Conservation (phyloP, 2,888 invertebrate species). For the Odiellus spinosus region DNA sequence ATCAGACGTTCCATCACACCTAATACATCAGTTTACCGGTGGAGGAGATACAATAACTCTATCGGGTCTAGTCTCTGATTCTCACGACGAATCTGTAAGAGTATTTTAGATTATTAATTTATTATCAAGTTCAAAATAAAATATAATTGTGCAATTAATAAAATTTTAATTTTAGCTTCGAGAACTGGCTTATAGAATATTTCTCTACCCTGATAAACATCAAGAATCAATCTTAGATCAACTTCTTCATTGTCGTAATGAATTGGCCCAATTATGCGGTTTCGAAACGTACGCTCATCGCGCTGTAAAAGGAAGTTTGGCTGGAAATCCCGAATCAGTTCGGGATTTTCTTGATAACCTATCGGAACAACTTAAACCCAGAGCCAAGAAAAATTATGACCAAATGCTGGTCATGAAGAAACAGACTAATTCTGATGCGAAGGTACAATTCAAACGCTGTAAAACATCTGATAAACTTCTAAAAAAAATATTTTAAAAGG, state of each 20-base stretch:
- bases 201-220: conserved; percentile 53
- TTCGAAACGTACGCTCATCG: conserved; percentile 76
- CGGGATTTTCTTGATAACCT: conserved; percentile 60
- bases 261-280: conserved; percentile 72
- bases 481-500: conserved; percentile 16
- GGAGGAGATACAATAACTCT: conserved; percentile 59
- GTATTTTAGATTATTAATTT: too few species aligned
- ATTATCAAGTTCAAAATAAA: too few species aligned
- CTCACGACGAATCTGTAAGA: conserved; percentile 49
- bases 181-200: conserved; percentile 75
- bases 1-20: conserved; percentile 21
- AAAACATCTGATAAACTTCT: not conserved
- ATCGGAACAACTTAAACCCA: conserved; percentile 46
- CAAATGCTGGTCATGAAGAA: conserved; percentile 13
- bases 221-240: conserved; percentile 59
- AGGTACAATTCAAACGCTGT: not conserved
- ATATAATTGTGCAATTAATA: too few species aligned
- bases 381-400: conserved; percentile 12
- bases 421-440: conserved; percentile 2
- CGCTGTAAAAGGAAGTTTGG: conserved; percentile 35
- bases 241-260: conserved; percentile 54
- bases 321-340: conserved; percentile 63
- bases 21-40: conserved; percentile 33
- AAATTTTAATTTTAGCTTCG: conserved; percentile 32
- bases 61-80: conserved; percentile 67